These are phyloP conservation scores for Lucilia sericata DNA, from an alignment of 1,140 invertebrate species.

Conservation along the genomic window DNA sequence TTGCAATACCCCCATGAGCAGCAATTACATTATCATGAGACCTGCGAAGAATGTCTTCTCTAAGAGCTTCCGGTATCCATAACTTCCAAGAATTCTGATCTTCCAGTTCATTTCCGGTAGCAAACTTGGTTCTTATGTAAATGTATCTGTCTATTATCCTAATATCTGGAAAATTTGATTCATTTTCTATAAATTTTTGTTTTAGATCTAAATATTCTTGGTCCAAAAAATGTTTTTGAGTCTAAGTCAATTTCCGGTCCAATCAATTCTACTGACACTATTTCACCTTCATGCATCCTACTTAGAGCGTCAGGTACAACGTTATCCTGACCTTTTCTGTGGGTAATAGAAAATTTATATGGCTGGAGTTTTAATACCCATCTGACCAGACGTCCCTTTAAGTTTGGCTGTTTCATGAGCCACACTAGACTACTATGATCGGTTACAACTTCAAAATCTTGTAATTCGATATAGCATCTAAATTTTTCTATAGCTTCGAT, in stretches of 20 bases:
- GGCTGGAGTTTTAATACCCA: neutral
- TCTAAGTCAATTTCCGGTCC: neutral
- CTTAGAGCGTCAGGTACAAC: conserved; percentile 50
- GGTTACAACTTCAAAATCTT: neutral
- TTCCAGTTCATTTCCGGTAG: neutral
- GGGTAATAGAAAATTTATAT: conserved; percentile 42
- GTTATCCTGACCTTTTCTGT: conserved; percentile 56
- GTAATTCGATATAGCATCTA: conserved; percentile 55
- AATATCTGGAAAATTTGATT: neutral
- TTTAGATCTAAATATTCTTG: neutral
- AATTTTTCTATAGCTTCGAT: conserved; percentile 61
- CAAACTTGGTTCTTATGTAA: conserved; percentile 37
- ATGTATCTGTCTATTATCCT: conserved; percentile 18
- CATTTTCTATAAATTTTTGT: neutral
- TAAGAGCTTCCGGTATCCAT: conserved; percentile 40
- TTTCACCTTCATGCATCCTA: neutral
- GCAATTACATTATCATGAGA: conserved; percentile 21
- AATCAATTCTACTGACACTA: neutral
- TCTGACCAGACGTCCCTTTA: no score
- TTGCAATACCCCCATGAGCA: no score
- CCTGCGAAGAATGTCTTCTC: conserved; percentile 12
- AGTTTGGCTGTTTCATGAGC: conserved; percentile 7
- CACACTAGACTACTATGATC: conserved; percentile 52
- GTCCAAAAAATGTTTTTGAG: no score
- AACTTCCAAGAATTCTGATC: conserved; percentile 42